Base-by-base conservation (phyloP, 2,888 invertebrate species). In the Drosophila affinis region DNA sequence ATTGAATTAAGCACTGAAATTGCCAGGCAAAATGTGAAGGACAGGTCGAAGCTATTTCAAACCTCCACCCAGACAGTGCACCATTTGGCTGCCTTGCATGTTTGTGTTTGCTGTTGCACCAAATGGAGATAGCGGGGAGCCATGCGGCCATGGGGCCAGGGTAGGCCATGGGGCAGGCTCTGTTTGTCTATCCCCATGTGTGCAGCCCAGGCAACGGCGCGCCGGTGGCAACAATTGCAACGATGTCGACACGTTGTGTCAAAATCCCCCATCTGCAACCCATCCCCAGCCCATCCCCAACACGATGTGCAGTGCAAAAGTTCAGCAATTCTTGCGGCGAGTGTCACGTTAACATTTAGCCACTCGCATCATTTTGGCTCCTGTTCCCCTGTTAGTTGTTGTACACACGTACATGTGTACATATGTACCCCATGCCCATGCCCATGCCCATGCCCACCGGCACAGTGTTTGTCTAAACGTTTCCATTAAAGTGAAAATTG, bases 181-280 rank as follows among this genome's bases (percentile, higher is more conserved):
- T 58, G 58, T 48, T 57, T 59, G 75, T 71, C 65, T 74, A 68
- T 76, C 61, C 74, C 47, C 63, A 65, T 53, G 55, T 21, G 67
- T 72, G 65, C 65, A 63, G 45, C 64, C 67, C 45, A 18, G 69
- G 53, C 54, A 54, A 47, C 56, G 48, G 55, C 9, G 9, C 9
- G 27, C 18, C 58, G 47, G 51, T 39, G 61, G 56, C 55, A 65
- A 45, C 27, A 64, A 70, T 46, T 51, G 49, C 49, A 62, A 67
- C 64, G 48, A 65, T 63, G 72, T 53, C 69, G 63, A 72, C 74
- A 69, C 53, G 77, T 73, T 73, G 46, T 75, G 82, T 75, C 80
- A 81, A 80, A 77, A 73, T 69, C 45, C 57, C 39, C 39, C 6
- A 14, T 6, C 39, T 14, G n/a, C 39, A n/a, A 1, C 39, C 55